Evolutionary conservation across 2,797 vertebrate species (phyloP).

Genomic region (Lophius americanus): DNA sequence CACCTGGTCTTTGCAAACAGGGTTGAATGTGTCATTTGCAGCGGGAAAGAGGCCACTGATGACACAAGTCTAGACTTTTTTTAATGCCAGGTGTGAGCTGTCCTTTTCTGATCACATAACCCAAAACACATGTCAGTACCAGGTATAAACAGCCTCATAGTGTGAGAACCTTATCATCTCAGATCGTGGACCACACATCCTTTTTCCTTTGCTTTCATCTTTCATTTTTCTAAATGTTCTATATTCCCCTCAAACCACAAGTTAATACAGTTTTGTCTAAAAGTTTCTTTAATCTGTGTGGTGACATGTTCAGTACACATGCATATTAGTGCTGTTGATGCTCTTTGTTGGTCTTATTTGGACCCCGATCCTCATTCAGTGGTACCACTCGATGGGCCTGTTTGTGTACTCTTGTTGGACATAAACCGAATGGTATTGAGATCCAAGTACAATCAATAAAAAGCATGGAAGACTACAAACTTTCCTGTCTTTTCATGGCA

Average conservation of each 20-base stretch:
- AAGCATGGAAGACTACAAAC: conserved; percentile 30
- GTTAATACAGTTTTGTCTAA: conserved; percentile 7
- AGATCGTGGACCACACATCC: background rate
- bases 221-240: conserved; percentile 6
- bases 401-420: conserved; percentile 7
- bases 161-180: conserved; percentile 26
- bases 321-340: conserved; percentile 21
- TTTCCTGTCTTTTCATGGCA: conserved; percentile 18
- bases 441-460: conserved; percentile 4
- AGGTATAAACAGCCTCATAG: background rate
- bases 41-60: background rate
- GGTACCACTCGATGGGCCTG: background rate
- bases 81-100: background rate
- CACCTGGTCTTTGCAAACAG: no score
- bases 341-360: conserved; percentile 20
- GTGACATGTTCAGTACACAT: background rate
- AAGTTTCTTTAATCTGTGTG: background rate
- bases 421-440: conserved; percentile 3
- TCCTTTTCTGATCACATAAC: background rate
- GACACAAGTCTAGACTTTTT: background rate
- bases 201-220: conserved; percentile 8
- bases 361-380: background rate
- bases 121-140: background rate
- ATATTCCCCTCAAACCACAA: conserved; percentile 33
- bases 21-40: no score